A percentile compares a stretch with the other conserved stretches of the same genome.
Conservation (phyloP, 2,888 invertebrate genomes). For the Arge pagana region DNA sequence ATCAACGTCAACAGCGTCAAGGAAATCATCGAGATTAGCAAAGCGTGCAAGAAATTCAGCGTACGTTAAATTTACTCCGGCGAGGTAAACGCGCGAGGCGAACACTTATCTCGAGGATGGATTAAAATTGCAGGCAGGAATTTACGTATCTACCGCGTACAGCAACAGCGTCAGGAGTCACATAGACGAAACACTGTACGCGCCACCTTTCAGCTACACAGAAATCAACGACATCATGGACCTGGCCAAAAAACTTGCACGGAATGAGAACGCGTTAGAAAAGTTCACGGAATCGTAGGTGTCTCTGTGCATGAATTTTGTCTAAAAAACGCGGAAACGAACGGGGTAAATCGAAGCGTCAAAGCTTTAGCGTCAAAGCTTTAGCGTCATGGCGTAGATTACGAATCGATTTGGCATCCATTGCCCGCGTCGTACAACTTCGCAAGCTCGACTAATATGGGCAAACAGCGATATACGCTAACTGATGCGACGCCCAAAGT, state of each 20-base stretch:
- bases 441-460: no score
- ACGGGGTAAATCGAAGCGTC: background rate
- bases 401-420: no score
- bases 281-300: slow-evolving; percentile 62
- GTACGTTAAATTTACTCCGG: no score
- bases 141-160: slow-evolving; percentile 24
- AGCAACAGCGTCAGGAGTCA: slow-evolving; percentile 48
- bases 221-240: slow-evolving; percentile 56
- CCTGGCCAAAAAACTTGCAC: slow-evolving; percentile 11
- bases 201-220: slow-evolving; percentile 59
- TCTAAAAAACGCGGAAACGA: background rate
- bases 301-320: background rate
- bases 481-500: no score
- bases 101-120: no score
- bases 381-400: no score
- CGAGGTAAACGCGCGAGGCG: no score
- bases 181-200: slow-evolving; percentile 70
- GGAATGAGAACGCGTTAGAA: slow-evolving; percentile 55
- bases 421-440: no score
- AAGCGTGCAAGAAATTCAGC: slow-evolving; percentile 28
- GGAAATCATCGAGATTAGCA: slow-evolving; percentile 27
- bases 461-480: no score
- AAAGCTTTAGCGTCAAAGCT: background rate
- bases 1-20: slow-evolving; percentile 30
- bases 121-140: slow-evolving; percentile 19